A percentile compares a stretch with the other conserved stretches of the same genome.
phyloP scores from a whole-genome alignment of 2,888 invertebrate genomes.

The Cantharis rufa region DNA sequence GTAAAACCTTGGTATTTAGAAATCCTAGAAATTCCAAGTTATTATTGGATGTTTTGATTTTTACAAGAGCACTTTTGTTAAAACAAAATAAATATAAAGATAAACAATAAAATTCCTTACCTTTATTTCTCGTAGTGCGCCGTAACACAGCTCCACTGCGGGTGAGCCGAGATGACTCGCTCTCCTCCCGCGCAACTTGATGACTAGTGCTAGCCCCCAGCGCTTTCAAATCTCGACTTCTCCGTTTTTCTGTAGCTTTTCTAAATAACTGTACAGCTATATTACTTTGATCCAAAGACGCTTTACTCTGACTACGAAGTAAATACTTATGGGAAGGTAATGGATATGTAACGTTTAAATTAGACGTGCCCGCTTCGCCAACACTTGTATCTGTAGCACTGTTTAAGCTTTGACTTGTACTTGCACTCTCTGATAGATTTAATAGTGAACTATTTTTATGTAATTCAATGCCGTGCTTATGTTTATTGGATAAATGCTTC shows the following conservation, averaged over 20 bases:
- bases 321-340: constrained; percentile 50
- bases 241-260: constrained; percentile 48
- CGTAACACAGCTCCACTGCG: constrained; percentile 57
- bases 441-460: neutral
- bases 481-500: constrained; percentile 14
- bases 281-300: constrained; percentile 33
- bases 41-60: too few species aligned
- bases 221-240: constrained; percentile 56
- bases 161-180: constrained; percentile 61
- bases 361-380: constrained; percentile 38
- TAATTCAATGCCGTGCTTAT: constrained; percentile 8
- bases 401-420: neutral
- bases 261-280: constrained; percentile 20
- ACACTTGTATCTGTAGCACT: constrained; percentile 8
- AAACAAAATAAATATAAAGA: too few species aligned
- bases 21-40: too few species aligned
- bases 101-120: constrained; percentile 32
- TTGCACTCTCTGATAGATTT: neutral
- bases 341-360: constrained; percentile 41
- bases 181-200: constrained; percentile 54
- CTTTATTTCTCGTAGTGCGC: constrained; percentile 59
- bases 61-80: too few species aligned
- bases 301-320: constrained; percentile 53
- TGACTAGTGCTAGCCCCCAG: constrained; percentile 61
- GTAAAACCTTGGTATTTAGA: too few species aligned